Evolutionary conservation across 1,140 invertebrate genomes (phyloP), one percentile per base, ranked within the genome.

Genomic region (Drosophila nigrodunni): DNA sequence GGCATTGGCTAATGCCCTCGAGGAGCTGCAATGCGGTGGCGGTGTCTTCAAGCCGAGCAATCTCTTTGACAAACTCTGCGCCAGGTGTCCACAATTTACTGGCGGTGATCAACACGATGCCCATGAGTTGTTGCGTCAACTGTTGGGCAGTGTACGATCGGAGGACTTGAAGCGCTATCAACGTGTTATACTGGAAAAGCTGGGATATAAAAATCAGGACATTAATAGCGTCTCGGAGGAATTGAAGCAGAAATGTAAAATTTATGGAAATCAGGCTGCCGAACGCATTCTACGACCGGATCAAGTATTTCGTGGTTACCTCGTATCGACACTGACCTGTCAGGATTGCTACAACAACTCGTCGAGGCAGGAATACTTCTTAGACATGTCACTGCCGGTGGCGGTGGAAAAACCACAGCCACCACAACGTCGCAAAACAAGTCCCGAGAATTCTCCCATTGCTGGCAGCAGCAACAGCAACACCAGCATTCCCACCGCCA

Each of bases 81-180:
- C 94, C 86, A 97, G 96, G 91, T 94, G 94, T 75, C 94, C 96
- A 0, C 96, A 98, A 89, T 99, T 99, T 92, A 95, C 96, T 66
- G 97, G 97, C n/a, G 97, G 96, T 30, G 96, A 98, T 78, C 98
- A 99, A 92, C 98, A 99, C 90, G 98, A 99, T 93, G 96, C 98
- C 8, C 98, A 99, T 90, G 98, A 99, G 93, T 92, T 99, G 55
- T 93, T 99, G 7, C 93, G 98, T 60, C 97, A 98, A 93, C 93
- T 99, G 34, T 92, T 99, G 30, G 98, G 99, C 92, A 95, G 95
- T 69, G 95, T 98, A 55, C 94, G 94, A 58, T 94, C 94, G 25
- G 95, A 95, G 82, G 95, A 95, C 80, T 93, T 95, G 7, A 93
- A 96, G 92, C 95, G 97, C 41, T 97, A 97, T 90, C 95, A 97